These are phyloP conservation scores for Toxonevra muliebris DNA, from an alignment of 2,888 invertebrate genomes.

Conservation along the genomic window DNA sequence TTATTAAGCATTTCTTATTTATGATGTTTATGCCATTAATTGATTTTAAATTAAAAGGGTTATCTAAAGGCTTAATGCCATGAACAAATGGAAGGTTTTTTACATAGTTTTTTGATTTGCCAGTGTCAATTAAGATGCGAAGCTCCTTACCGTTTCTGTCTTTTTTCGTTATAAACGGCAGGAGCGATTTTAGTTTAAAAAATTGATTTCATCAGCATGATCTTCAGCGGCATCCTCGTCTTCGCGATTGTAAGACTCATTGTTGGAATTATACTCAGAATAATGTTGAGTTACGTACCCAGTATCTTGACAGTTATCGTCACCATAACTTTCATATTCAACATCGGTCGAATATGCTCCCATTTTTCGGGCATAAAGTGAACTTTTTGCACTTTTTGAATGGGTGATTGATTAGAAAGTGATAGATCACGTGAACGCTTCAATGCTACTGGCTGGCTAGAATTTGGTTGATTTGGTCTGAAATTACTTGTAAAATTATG, in stretches of 20 bases:
- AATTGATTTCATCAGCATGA: slow-evolving; percentile 11
- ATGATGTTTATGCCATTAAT: slow-evolving; percentile 25
- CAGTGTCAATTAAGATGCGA: slow-evolving; percentile 20
- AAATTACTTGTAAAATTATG: too few species aligned
- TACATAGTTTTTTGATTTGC: slow-evolving; percentile 22
- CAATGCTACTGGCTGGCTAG: neutral
- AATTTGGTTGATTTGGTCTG: neutral
- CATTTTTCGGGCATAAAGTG: slow-evolving; percentile 12
- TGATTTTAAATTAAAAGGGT: slow-evolving; percentile 19
- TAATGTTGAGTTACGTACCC: too few species aligned
- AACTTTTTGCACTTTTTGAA: slow-evolving; percentile 11
- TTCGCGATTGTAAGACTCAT: neutral
- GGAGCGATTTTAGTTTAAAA: slow-evolving; percentile 17
- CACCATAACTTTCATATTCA: neutral
- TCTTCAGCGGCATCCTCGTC: neutral
- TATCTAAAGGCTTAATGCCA: slow-evolving; percentile 4
- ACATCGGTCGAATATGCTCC: too few species aligned
- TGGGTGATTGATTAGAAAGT: neutral
- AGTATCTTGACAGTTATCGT: neutral
- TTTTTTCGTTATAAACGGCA: slow-evolving; percentile 10
- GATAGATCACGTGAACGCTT: slow-evolving; percentile 10
- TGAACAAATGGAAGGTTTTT: slow-evolving; percentile 4
- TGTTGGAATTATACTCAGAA: neutral
- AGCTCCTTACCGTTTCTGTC: slow-evolving; percentile 11
- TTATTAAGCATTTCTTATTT: slow-evolving; percentile 16